These are phyloP conservation scores for Lagenorhynchus albirostris DNA, from an alignment of 2,113 vertebrate genomes.

Conservation along the genomic window DNA sequence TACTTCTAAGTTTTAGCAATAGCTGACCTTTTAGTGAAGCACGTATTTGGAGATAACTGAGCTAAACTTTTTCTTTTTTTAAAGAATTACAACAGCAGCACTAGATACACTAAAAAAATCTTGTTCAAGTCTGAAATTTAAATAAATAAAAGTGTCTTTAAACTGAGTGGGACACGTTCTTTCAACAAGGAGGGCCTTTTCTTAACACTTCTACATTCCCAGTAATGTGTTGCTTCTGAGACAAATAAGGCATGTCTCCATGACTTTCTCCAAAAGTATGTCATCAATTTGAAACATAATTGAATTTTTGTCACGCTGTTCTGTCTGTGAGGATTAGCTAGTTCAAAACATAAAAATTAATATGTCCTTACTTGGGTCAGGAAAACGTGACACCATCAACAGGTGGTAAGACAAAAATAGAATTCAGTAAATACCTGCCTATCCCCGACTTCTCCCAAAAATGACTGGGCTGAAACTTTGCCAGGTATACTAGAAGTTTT, in stretches of 20 bases:
- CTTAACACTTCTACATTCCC: not conserved
- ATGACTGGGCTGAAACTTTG: not conserved
- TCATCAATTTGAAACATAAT: slow-evolving; percentile 46
- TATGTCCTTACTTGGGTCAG: slow-evolving; percentile 9
- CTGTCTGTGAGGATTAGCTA: slow-evolving; percentile 48
- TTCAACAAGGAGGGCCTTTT: not conserved
- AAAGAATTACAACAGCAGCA: not conserved
- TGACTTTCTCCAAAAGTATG: slow-evolving; percentile 20
- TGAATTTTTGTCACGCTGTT: slow-evolving; percentile 52
- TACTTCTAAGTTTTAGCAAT: not conserved
- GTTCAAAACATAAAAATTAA: slow-evolving; percentile 59
- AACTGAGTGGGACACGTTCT: not conserved
- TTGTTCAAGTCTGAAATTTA: not conserved
- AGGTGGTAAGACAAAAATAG: not conserved
- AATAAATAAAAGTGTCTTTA: not conserved
- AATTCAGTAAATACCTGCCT: not conserved
- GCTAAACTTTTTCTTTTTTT: not conserved
- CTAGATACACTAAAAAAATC: not conserved
- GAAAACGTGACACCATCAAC: slow-evolving; percentile 8
- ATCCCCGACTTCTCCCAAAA: not conserved
- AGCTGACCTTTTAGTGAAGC: not conserved
- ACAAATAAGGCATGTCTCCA: slow-evolving; percentile 28
- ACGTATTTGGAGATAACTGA: not conserved
- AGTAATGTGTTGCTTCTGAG: not conserved
- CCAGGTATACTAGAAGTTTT: not conserved